Percentiles rank a stretch among this genome's conserved stretches.
Evolutionary conservation across 1,140 invertebrate genomes (phyloP).

Genomic region (Pseudomyrmex cubaensis): DNA sequence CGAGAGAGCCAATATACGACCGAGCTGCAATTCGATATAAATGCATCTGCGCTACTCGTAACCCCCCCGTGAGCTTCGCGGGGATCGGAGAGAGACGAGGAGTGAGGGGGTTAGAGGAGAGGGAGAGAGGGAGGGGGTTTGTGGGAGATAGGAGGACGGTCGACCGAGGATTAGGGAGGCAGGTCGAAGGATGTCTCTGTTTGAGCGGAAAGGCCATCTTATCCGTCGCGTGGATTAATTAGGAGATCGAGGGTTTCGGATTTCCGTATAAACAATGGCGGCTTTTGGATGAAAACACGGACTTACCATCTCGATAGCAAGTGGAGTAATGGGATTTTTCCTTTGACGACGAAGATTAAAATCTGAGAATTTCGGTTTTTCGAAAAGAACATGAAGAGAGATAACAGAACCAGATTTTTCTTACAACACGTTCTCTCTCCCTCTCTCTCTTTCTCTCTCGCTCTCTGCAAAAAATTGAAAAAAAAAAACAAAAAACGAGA

Average conservation of each 20-base stretch:
- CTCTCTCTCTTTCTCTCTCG: too few relatives aligned
- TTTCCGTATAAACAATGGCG: slow-evolving; percentile 60
- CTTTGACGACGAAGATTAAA: slow-evolving; percentile 47
- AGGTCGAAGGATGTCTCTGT: slow-evolving; percentile 74
- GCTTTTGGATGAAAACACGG: slow-evolving; percentile 19
- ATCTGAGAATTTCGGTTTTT: slow-evolving; percentile 7
- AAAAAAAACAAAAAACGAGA: too few relatives aligned
- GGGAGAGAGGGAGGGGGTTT: not conserved
- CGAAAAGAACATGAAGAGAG: too few relatives aligned
- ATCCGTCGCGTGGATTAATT: slow-evolving; percentile 70
- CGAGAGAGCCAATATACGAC: slow-evolving; percentile 80
- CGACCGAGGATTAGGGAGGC: slow-evolving; percentile 77
- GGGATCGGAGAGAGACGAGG: not conserved
- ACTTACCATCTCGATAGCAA: not conserved
- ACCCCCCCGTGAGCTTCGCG: slow-evolving; percentile 70
- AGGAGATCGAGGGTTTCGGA: slow-evolving; percentile 60
- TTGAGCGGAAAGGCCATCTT: slow-evolving; percentile 56
- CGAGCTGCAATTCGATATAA: slow-evolving; percentile 83
- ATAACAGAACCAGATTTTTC: too few relatives aligned
- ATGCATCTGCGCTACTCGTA: slow-evolving; percentile 82
- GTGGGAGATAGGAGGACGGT: too few relatives aligned
- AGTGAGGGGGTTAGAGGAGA: too few relatives aligned
- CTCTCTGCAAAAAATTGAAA: too few relatives aligned
- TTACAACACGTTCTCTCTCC: too few relatives aligned
- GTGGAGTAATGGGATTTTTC: slow-evolving; percentile 17